Percentiles rank a stretch among this genome's conserved stretches.
These are phyloP conservation scores for Sepioteuthis lessoniana DNA, from an alignment of 2,888 invertebrate genomes.

Conservation along the genomic window DNA sequence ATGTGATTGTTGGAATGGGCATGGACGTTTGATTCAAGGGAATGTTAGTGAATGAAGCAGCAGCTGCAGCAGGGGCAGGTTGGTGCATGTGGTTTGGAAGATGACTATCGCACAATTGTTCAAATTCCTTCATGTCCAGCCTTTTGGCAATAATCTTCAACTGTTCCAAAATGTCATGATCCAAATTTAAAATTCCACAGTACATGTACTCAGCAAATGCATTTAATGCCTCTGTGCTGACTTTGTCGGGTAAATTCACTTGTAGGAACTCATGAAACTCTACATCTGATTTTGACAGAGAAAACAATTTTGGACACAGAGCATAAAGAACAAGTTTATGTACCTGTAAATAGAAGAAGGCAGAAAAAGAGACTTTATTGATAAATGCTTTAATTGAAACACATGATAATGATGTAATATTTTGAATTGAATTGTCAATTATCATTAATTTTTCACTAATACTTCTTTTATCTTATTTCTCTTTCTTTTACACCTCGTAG, in stretches of 20 bases:
- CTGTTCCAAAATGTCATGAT: slow-evolving; percentile 14
- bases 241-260: slow-evolving; percentile 36
- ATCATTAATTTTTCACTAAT: no score
- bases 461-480: no score
- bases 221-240: slow-evolving; percentile 34
- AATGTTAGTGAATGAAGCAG: not conserved
- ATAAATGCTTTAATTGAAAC: no score
- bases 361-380: no score
- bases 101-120: not conserved
- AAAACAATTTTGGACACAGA: not conserved
- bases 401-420: no score
- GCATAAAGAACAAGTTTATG: slow-evolving; percentile 35
- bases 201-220: slow-evolving; percentile 45
- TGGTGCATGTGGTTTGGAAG: not conserved
- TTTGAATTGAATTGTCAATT: no score
- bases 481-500: no score
- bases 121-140: slow-evolving; percentile 24
- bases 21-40: not conserved
- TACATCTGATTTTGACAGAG: not conserved
- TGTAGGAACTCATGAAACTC: not conserved
- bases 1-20: not conserved
- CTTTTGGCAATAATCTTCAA: slow-evolving; percentile 36
- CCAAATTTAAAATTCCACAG: slow-evolving; percentile 34
- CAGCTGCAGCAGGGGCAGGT: not conserved
- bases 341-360: not conserved